Evolutionary conservation across 2,888 invertebrate species (phyloP).

Genomic region (Diarsia rubi): DNA sequence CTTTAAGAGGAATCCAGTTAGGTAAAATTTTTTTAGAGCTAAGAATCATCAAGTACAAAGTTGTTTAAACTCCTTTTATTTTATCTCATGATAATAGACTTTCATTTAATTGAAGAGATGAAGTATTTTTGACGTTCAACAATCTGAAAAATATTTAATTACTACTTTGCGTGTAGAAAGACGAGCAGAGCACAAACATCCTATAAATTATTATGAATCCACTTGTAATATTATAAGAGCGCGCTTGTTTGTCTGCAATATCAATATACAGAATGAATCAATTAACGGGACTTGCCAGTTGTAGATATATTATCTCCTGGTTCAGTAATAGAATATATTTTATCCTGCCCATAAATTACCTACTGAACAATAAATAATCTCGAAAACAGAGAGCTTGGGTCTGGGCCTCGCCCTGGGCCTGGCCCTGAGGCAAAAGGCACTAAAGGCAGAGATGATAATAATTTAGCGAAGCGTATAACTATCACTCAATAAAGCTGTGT

Average conservation of each 20-base stretch:
- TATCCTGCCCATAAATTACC: conserved; percentile 60
- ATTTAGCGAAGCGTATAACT: conserved; percentile 53
- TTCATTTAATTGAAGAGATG: conserved; percentile 11
- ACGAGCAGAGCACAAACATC: conserved; percentile 21
- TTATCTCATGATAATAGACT: neutral
- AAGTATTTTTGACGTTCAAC: conserved; percentile 30
- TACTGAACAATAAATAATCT: conserved; percentile 58
- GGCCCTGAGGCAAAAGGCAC: conserved; percentile 41
- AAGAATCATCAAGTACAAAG: conserved; percentile 11
- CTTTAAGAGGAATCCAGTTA: conserved; percentile 13
- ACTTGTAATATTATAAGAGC: conserved; percentile 51
- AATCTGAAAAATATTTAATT: conserved; percentile 20
- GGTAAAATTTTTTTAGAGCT: conserved; percentile 9
- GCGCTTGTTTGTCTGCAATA: conserved; percentile 52
- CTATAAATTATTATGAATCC: conserved; percentile 41
- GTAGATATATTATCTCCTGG: conserved; percentile 57
- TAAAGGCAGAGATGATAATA: conserved; percentile 46
- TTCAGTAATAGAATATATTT: conserved; percentile 63
- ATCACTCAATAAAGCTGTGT: conserved; percentile 61
- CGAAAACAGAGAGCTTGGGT: conserved; percentile 41
- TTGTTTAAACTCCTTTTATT: conserved; percentile 27
- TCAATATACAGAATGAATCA: conserved; percentile 54
- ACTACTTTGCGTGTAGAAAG: conserved; percentile 25
- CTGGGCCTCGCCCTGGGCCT: conserved; percentile 16
- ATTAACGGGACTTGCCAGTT: conserved; percentile 62